Evolutionary conservation across 2,797 vertebrate species (phyloP).

Genomic region (Oreochromis mossambicus): DNA sequence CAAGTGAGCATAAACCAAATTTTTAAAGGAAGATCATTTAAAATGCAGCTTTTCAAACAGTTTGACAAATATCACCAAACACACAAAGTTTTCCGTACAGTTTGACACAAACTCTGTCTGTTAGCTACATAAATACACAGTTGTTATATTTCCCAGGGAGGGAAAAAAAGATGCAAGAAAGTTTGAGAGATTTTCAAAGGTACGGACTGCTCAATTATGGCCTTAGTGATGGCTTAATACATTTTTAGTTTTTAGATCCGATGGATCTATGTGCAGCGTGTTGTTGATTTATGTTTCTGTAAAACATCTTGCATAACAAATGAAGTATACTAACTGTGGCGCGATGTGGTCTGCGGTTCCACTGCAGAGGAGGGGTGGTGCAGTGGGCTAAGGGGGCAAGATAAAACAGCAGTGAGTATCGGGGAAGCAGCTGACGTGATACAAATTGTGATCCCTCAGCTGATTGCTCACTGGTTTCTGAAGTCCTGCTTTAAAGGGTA

Average conservation of each 20-base stretch:
- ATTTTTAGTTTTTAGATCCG: neutral
- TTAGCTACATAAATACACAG: neutral
- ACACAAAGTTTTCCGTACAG: neutral
- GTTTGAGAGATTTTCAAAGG: neutral
- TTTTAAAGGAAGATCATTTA: neutral
- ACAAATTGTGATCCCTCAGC: neutral
- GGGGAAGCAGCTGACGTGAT: neutral
- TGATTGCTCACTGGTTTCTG: neutral
- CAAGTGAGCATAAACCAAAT: neutral
- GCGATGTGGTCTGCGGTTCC: neutral
- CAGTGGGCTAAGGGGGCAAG: neutral
- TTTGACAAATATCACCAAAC: neutral
- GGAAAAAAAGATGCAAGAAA: neutral
- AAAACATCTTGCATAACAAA: neutral
- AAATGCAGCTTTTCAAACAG: neutral
- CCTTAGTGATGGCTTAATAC: neutral
- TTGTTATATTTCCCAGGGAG: neutral
- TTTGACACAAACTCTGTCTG: neutral
- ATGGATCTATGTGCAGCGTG: neutral
- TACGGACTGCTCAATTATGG: neutral
- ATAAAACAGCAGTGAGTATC: neutral
- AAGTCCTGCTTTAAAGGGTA: neutral
- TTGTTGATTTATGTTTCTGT: neutral
- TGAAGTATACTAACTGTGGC: neutral
- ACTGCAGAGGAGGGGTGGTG: neutral